Evolutionary conservation across 2,113 vertebrate species (phyloP), one percentile per base, ranked within the genome.

Genomic region (Etheostoma cragini): DNA sequence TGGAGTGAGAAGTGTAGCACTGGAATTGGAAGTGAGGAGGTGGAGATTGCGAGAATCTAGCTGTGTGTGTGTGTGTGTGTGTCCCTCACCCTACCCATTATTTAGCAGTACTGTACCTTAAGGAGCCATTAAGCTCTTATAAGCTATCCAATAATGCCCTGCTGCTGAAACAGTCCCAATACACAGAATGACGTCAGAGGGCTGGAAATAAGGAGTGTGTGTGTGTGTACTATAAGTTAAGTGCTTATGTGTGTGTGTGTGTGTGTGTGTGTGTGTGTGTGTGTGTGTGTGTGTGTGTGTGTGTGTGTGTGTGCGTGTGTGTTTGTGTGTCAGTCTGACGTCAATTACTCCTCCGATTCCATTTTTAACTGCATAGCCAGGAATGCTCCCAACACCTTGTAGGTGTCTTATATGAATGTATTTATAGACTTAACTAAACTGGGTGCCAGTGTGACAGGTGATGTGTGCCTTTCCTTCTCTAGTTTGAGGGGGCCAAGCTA

Each of bases 271-370:
- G 38, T 38, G 35, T 38, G 35, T 38, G 35, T 38, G 35, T 8
- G 7, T 38, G 35, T 38, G 38, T 38, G 38, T 38, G 35, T 10
- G 35, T 38, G 35, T 38, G 8, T 38, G 35, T 38, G 35, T 38
- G 35, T 38, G 35, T 38, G 35, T 38, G 35, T 38, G 8, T 38
- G 35, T 10, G 8, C 10, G 35, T 35, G 33, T 35, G 33, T 35
- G 33, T 35, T 52, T 79, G 73, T 38, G 56, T 83, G 76, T 83
- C 56, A 38, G 85, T 65, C 80, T 90, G 91, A 93, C 91, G 86
- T 93, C 91, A 93, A 76, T 88, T 88, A 87, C 87, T 93, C 84
- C 92, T 90, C 84, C 88, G 0, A 69, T 87, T 87, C 89, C 87
- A 85, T 84, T 87, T 92, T 92, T 93, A 91, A 62, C 91, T 35